Evolutionary conservation across 2,888 invertebrate genomes (phyloP), one percentile per base, ranked within the genome.

Genomic region (Parapristionchus giblindavisi): DNA sequence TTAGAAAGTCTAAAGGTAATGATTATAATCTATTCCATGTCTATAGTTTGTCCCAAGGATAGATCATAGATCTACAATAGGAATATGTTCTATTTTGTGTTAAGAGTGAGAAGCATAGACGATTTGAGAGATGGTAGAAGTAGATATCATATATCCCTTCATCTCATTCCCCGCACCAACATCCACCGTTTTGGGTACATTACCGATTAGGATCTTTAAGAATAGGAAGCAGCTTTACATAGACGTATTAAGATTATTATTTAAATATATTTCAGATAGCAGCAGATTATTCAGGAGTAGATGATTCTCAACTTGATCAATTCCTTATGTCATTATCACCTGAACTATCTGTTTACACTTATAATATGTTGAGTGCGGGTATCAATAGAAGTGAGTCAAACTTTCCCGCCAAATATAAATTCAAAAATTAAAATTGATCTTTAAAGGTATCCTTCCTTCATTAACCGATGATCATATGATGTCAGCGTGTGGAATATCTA

Each of bases 361-460:
- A 99, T 89, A 93, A 93, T 71, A 94, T 99, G 93, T 90, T 98
- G 68, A 94, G 95, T 88, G 93, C 95, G 32, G 97, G 98, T 27
- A 94, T 98, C 43, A 96, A 96, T 89, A 93, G 93, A 24, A 61
- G 73, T 71, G 40, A 11, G 71, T 58, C 34, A 3, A 32, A 11
- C 4, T 34, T 34, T 34, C 24, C n/a, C 68, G 32, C 29, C 27
- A 65, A 65, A 43, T 17, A n/a, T n/a, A n/a, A n/a, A n/a, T n/a
- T n/a, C n/a, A n/a, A n/a, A n/a, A n/a, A 29, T 40, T 21, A 43
- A 65, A 65, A 43, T 65, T 21, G 43, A 65, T 43, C 32, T 40
- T 34, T 29, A 2, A 21, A 71, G 71, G 40, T 34, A 93, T 94
- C 14, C 91, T 99, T 77, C 92, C 93, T 78, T 89, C 88, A 61